Conservation (phyloP, 2,888 invertebrate species). For the Dusona sp. region DNA sequence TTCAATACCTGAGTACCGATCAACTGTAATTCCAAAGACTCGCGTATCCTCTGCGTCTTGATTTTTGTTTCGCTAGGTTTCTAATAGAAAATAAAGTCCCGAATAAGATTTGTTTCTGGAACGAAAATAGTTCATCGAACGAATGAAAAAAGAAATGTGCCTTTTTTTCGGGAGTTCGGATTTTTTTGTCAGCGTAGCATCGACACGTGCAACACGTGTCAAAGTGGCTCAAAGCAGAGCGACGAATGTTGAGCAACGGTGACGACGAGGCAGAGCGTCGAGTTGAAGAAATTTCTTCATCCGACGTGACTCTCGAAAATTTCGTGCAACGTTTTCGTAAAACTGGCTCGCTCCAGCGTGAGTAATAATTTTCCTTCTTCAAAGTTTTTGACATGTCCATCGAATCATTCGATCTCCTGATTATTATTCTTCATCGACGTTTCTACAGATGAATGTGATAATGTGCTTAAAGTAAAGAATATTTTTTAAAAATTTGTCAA, state of each 20-base stretch:
- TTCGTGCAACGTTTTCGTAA: conserved; percentile 64
- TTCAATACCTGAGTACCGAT: conserved; percentile 67
- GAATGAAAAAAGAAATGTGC: conserved; percentile 32
- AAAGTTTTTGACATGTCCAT: conserved; percentile 69
- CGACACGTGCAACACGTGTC: conserved; percentile 62
- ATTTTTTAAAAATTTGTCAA: neutral
- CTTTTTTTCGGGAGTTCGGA: conserved; percentile 39
- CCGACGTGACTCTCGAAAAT: conserved; percentile 66
- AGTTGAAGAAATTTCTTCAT: conserved; percentile 69
- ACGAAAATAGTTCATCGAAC: neutral
- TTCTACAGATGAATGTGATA: neutral
- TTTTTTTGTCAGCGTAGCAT: conserved; percentile 59
- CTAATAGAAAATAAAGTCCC: conserved; percentile 17
- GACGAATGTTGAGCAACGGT: conserved; percentile 55
- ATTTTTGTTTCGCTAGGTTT: conserved; percentile 53
- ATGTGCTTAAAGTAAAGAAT: neutral
- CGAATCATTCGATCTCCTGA: conserved; percentile 12
- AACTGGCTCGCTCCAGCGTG: conserved; percentile 71
- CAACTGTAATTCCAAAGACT: conserved; percentile 70
- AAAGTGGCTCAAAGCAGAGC: neutral
- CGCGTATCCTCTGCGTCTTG: conserved; percentile 63
- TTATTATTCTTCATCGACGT: conserved; percentile 33
- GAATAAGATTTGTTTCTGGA: neutral
- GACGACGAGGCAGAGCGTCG: conserved; percentile 65
- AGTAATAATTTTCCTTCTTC: conserved; percentile 62